Evolutionary conservation across 2,888 invertebrate species (phyloP).

Genomic region (Desoria tigrina): DNA sequence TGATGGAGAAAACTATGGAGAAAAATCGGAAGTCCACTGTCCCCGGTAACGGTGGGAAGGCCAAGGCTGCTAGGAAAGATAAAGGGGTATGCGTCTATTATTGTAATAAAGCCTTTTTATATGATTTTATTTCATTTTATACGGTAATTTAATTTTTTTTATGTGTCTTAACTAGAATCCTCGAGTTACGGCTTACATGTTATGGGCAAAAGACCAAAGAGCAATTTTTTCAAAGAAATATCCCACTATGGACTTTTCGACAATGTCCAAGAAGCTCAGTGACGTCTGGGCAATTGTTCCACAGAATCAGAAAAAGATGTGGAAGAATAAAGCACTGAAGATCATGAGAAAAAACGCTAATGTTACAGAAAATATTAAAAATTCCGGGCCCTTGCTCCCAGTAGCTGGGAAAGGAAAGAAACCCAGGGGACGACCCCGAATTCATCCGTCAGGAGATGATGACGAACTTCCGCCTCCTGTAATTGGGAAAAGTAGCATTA

Average conservation of each 20-base stretch:
- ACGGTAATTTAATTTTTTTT: conserved; percentile 5
- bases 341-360: conserved; percentile 53
- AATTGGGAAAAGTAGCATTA: not conserved
- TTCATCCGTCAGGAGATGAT: not conserved
- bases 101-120: no score
- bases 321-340: conserved; percentile 56
- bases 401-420: conserved; percentile 12
- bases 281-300: conserved; percentile 84
- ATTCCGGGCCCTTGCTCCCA: conserved; percentile 37
- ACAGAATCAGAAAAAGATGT: conserved; percentile 59
- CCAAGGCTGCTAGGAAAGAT: conserved; percentile 75
- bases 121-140: conserved; percentile 5
- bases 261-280: conserved; percentile 78
- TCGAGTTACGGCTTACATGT: conserved; percentile 83
- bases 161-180: conserved; percentile 62
- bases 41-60: conserved; percentile 63
- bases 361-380: conserved; percentile 50
- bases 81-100: conserved; percentile 65
- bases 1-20: conserved; percentile 77
- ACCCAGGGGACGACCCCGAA: conserved; percentile 15
- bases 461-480: not conserved
- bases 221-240: conserved; percentile 69
- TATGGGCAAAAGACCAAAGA: conserved; percentile 81
- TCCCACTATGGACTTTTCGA: conserved; percentile 67
- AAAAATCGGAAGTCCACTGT: conserved; percentile 58